phyloP scores from a whole-genome alignment of 2,113 vertebrate genomes.

The Halcyon senegalensis region DNA sequence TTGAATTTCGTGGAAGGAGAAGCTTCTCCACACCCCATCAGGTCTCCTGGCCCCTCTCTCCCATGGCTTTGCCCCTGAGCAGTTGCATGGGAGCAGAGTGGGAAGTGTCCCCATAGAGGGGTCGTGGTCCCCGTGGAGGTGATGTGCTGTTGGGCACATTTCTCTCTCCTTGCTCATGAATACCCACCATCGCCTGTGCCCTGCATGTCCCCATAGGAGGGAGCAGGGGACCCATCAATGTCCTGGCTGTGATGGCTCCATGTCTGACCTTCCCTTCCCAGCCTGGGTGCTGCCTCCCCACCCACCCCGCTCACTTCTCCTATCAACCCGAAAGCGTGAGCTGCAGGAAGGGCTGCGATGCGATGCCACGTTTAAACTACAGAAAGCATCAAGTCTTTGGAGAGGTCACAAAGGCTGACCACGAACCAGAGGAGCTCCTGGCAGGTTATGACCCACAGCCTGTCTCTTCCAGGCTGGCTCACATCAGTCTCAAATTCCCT shows the following conservation, averaged over 20 bases:
- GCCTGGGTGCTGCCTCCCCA: background rate
- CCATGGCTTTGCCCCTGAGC: background rate
- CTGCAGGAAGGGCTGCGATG: rapidly evolving
- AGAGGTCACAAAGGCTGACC: rapidly evolving
- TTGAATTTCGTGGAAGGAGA: background rate
- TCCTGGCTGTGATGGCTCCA: background rate
- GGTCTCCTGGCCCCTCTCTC: background rate
- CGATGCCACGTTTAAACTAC: rapidly evolving
- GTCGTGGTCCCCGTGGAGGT: background rate
- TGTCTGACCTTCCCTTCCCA: background rate
- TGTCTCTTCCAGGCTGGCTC: background rate
- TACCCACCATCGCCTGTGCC: background rate
- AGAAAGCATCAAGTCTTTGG: background rate
- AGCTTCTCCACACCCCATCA: background rate
- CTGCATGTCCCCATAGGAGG: rapidly evolving
- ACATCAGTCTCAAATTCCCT: background rate
- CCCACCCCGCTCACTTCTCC: rapidly evolving
- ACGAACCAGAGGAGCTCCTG: background rate
- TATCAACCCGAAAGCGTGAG: rapidly evolving
- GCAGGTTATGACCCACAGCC: background rate
- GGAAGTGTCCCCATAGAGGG: rapidly evolving
- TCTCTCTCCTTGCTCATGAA: background rate
- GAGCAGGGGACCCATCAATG: rapidly evolving
- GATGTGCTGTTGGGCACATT: rapidly evolving
- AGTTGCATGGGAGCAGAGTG: rapidly evolving